Base-by-base conservation (phyloP, 2,797 vertebrate species). In the Octomys mimax region DNA sequence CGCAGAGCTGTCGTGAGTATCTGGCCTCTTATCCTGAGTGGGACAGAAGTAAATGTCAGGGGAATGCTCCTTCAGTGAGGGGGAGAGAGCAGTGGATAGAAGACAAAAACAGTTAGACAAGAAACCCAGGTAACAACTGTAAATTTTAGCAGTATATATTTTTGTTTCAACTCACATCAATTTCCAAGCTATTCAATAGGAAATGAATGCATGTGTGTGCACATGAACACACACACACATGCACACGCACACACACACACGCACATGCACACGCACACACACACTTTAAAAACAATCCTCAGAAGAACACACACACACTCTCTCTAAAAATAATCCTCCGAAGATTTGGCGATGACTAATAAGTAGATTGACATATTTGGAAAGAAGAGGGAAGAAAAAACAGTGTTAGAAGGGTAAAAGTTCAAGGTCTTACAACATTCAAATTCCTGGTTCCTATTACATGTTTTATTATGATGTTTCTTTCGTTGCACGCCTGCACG, bases 381-480 rank as follows among this genome's bases (percentile, higher is more conserved):
- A 87, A 96, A 96, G 91, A 49, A 28, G 91, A 5, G 2, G 87
- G 83, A 92, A 86, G 0, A 28, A 5, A 97, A 92, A 0, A 46
- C 71, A 77, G 8, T 96, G 81, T 95, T 97, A 79, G 71, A 95
- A 97, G 54, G 95, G 95, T 96, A 98, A 98, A 98, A 97, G 96
- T 97, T 98, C 95, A 98, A 73, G 28, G 31, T 97, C 33, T 96
- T 97, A 52, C 36, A 95, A 82, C 96, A 97, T 97, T 98, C 31
- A 93, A 95, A 83, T 98, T 97, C 87, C 96, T 98, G 96, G 87
- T 98, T 98, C 93, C 86, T 95, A 97, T 98, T 98, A 98, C 42
- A 66, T 94, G 97, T 96, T 98, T 96, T 97, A 96, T 98, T 98
- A 96, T 97, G 95, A 81, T 95, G 95, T 87, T 97, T 97, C 98